phyloP scores from a whole-genome alignment of 1,140 invertebrate species.

The Aethina tumida region DNA sequence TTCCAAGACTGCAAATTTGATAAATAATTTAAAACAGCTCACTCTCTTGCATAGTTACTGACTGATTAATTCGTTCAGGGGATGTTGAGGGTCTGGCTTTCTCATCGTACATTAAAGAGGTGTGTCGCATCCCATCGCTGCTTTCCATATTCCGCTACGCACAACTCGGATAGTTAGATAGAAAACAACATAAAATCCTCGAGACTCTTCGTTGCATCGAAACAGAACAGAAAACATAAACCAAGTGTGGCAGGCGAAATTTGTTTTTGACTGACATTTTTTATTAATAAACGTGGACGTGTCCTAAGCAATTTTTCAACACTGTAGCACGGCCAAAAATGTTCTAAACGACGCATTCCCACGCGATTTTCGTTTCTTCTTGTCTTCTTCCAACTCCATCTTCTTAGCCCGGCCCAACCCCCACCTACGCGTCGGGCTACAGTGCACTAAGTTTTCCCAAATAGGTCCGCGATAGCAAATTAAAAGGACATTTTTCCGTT shows the following conservation, averaged over 20 bases:
- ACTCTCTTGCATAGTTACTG: no score
- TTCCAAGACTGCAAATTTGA: no score
- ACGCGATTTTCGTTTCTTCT: constrained; percentile 31
- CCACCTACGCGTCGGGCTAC: constrained; percentile 37
- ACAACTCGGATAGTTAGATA: constrained; percentile 5
- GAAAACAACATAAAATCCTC: not conserved
- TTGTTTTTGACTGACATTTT: not conserved
- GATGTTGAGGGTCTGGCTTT: no score
- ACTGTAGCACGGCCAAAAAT: constrained; percentile 34
- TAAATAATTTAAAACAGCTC: no score
- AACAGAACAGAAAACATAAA: constrained; percentile 9
- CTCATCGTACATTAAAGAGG: constrained; percentile 27
- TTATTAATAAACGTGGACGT: not conserved
- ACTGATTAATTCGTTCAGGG: no score
- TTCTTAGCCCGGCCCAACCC: constrained; percentile 31
- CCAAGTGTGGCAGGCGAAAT: constrained; percentile 1
- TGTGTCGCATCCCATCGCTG: constrained; percentile 22
- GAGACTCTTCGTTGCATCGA: constrained; percentile 10
- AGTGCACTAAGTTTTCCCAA: constrained; percentile 32
- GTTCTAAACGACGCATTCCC: constrained; percentile 2
- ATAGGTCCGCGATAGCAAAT: not conserved
- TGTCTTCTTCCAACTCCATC: constrained; percentile 42
- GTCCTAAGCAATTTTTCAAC: constrained; percentile 27
- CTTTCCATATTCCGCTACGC: constrained; percentile 6
- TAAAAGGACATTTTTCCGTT: no score